Conservation (phyloP, 2,888 invertebrate genomes). For the Nomada goodeniana region DNA sequence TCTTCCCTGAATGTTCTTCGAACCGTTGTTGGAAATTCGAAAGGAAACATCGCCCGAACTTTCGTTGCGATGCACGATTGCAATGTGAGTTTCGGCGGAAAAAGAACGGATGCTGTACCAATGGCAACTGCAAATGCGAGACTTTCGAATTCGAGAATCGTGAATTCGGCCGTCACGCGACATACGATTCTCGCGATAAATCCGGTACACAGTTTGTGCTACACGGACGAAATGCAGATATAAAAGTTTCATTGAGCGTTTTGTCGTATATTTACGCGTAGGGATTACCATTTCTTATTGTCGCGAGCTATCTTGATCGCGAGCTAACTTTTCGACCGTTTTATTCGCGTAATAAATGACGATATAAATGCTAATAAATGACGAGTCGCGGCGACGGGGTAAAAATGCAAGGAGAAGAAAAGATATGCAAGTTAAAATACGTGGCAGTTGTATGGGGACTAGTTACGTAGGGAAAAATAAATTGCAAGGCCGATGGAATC, state of each 20-base stretch:
- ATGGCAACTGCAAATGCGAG: too few relatives aligned
- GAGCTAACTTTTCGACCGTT: background rate
- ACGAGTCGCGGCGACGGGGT: background rate
- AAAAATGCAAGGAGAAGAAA: background rate
- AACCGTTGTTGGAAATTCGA: background rate
- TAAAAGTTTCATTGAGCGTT: too few relatives aligned
- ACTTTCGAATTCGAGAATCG: too few relatives aligned
- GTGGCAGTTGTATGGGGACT: background rate
- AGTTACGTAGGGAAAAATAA: too few relatives aligned
- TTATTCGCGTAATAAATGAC: background rate
- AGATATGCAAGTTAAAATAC: conserved; percentile 20
- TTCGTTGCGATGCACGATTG: background rate
- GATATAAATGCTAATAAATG: background rate
- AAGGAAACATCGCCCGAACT: background rate
- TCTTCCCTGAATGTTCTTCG: too few relatives aligned
- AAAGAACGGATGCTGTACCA: background rate
- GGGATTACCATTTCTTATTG: background rate
- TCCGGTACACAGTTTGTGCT: background rate
- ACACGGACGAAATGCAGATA: conserved; percentile 2
- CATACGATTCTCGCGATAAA: background rate
- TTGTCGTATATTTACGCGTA: background rate
- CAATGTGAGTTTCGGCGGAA: conserved; percentile 1
- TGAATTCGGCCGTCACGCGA: background rate
- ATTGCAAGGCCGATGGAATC: too few relatives aligned
- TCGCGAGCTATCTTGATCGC: background rate